Conservation (phyloP, 92 coral and sea anemone genomes). For the Parazoanthus atlanticus region DNA sequence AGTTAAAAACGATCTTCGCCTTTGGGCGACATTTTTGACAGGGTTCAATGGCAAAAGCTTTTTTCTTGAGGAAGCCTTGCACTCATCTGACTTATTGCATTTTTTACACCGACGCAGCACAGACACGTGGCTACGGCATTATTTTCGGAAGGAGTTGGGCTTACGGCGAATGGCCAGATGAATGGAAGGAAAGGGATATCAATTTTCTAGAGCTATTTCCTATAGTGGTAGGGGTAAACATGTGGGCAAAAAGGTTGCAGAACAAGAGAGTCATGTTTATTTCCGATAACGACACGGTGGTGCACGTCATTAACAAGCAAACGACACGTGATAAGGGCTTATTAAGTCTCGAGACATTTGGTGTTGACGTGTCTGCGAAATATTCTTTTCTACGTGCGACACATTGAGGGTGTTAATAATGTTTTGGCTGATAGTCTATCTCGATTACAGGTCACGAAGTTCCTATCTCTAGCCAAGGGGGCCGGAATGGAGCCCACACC, state of each 20-base stretch:
- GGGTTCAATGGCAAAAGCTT: neutral
- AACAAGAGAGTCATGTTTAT: neutral
- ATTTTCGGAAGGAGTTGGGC: neutral
- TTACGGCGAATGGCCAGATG: no score
- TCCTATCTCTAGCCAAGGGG: conserved; percentile 29
- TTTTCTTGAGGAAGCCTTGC: neutral
- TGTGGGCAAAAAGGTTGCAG: neutral
- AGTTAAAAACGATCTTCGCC: neutral
- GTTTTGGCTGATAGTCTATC: conserved; percentile 47
- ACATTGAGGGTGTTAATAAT: conserved; percentile 47
- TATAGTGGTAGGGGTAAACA: neutral
- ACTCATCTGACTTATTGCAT: neutral
- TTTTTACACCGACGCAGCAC: neutral
- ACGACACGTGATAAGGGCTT: no score
- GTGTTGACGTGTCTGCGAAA: conserved; percentile 37
- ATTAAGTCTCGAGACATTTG: conserved; percentile 4
- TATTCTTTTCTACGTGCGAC: conserved; percentile 42
- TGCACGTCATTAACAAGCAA: no score
- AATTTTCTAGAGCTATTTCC: neutral
- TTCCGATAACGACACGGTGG: no score
- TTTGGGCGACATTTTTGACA: neutral
- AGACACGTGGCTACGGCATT: neutral
- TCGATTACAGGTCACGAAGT: conserved; percentile 50
- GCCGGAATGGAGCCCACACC: conserved; percentile 3
- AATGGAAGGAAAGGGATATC: neutral